phyloP scores from a whole-genome alignment of 2,113 vertebrate genomes.

The Terrapene triunguis region DNA sequence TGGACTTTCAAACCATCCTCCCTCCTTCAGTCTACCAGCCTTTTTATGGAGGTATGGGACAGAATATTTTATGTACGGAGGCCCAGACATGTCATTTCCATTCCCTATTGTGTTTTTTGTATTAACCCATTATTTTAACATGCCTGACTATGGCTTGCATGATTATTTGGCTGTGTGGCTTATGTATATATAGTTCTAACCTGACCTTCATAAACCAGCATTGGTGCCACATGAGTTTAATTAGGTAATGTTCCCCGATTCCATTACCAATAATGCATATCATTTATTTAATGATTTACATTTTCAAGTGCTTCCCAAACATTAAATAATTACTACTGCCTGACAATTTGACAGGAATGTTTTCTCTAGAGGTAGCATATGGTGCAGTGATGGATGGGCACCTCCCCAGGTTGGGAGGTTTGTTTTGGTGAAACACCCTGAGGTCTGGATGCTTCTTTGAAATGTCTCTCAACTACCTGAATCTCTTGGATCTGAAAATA shows the following conservation, averaged over 20 bases:
- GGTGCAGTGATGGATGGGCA: rapidly evolving
- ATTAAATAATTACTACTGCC: background rate
- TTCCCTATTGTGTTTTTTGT: background rate
- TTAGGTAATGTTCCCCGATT: background rate
- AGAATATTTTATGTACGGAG: background rate
- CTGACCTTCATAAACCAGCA: slow-evolving; percentile 22
- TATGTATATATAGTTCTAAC: background rate
- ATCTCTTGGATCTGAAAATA: background rate
- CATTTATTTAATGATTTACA: background rate
- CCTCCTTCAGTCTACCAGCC: background rate
- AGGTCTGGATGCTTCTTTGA: background rate
- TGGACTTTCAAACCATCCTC: background rate
- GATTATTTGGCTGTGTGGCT: background rate
- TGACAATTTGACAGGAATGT: background rate
- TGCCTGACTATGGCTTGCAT: background rate
- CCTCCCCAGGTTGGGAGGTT: rapidly evolving
- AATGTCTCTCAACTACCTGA: background rate
- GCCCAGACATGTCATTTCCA: background rate
- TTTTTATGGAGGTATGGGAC: background rate
- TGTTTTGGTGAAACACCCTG: background rate
- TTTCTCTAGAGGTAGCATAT: background rate
- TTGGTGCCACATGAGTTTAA: background rate
- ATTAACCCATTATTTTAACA: background rate
- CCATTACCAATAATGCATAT: slow-evolving; percentile 34
- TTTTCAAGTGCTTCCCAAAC: background rate